Evolutionary conservation across 1,140 invertebrate species (phyloP).

Genomic region (Maniola jurtina): DNA sequence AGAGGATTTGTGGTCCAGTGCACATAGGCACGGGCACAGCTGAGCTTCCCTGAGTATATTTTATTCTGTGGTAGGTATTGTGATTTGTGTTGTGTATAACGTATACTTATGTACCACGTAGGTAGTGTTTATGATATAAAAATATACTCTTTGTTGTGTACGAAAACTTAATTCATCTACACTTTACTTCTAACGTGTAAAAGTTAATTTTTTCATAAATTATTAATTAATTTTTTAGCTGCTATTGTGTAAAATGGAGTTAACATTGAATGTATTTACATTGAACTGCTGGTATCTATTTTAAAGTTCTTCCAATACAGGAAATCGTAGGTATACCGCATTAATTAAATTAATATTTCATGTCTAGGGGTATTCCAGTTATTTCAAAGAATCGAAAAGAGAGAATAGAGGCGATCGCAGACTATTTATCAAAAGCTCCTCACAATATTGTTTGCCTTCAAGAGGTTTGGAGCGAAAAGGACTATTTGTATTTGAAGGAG

Average conservation of each 20-base stretch:
- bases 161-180: no score
- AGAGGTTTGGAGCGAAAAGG: slow-evolving; percentile 92
- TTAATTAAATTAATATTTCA: slow-evolving; percentile 7
- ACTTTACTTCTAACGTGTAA: no score
- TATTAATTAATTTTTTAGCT: not conserved
- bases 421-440: slow-evolving; percentile 82
- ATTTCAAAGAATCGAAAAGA: slow-evolving; percentile 87
- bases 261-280: slow-evolving; percentile 63
- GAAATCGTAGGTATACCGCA: no score
- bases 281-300: slow-evolving; percentile 68
- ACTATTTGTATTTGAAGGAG: slow-evolving; percentile 86
- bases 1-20: no score
- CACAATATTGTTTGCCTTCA: slow-evolving; percentile 96
- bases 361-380: slow-evolving; percentile 88
- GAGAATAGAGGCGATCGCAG: slow-evolving; percentile 90
- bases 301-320: not conserved
- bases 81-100: no score
- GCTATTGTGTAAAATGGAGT: slow-evolving; percentile 26
- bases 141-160: no score
- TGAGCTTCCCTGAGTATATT: no score
- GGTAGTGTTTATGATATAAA: no score
- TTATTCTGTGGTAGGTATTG: no score
- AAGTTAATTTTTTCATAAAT: no score
- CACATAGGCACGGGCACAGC: no score
- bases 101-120: no score